These are phyloP conservation scores for Jaculus jaculus DNA, from an alignment of 2,113 vertebrate species.

Conservation along the genomic window DNA sequence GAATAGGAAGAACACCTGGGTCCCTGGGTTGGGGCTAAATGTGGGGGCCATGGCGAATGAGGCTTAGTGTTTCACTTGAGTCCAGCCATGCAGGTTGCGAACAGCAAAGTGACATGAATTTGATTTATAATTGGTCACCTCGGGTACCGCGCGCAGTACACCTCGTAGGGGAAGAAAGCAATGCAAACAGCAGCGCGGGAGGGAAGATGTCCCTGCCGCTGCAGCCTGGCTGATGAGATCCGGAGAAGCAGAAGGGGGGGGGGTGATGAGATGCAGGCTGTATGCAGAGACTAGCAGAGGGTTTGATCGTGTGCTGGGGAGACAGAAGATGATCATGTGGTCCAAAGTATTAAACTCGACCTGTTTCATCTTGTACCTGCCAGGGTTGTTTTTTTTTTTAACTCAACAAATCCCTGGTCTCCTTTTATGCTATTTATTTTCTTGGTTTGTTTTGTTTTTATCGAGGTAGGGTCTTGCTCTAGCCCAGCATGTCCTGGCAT, in stretches of 20 bases:
- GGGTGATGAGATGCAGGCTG: neutral
- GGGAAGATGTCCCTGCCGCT: neutral
- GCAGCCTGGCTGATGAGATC: neutral
- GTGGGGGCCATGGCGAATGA: neutral
- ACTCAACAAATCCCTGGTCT: neutral
- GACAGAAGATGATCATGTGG: neutral
- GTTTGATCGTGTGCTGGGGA: neutral
- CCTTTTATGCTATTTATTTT: no score
- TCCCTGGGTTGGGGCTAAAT: neutral
- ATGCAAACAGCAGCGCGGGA: rapidly evolving
- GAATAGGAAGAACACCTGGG: neutral
- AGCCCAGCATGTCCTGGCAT: no score
- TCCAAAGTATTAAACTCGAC: neutral
- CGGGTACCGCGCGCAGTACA: rapidly evolving
- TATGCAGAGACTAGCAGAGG: neutral
- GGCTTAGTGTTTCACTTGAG: neutral
- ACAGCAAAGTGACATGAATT: neutral
- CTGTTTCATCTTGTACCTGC: neutral
- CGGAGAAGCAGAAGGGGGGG: neutral
- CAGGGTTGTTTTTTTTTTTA: neutral
- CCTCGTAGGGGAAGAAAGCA: no score
- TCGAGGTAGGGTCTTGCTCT: no score
- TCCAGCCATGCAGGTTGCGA: neutral
- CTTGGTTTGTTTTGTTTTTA: no score
- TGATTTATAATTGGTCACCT: neutral